Percentiles rank a stretch among this genome's conserved stretches.
Evolutionary conservation across 2,888 invertebrate species (phyloP).

Genomic region (Alentia gelatinosa): DNA sequence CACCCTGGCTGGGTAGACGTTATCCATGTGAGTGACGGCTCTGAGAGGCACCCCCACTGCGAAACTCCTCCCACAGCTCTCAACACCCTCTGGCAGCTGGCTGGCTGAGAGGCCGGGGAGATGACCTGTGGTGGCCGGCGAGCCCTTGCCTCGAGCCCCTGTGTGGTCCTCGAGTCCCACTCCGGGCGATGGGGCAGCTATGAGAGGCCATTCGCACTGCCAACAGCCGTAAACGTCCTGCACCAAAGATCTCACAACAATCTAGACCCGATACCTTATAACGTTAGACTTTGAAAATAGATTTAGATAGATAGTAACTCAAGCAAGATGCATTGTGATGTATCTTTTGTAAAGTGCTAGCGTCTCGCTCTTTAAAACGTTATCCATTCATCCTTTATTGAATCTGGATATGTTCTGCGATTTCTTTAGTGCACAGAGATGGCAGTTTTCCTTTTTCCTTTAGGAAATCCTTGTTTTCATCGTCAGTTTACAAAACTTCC

Average conservation of each 20-base stretch:
- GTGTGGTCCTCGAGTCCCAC: neutral
- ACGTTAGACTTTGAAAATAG: too few relatives aligned
- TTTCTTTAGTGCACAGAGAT: too few relatives aligned
- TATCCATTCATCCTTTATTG: too few relatives aligned
- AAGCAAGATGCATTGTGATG: too few relatives aligned
- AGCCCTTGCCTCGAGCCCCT: neutral
- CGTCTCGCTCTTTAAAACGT: too few relatives aligned
- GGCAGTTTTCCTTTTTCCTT: too few relatives aligned
- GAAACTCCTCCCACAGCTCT: neutral
- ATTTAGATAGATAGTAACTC: too few relatives aligned
- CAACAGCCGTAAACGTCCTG: neutral
- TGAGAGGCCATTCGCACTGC: neutral
- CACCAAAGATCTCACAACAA: neutral
- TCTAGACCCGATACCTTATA: too few relatives aligned
- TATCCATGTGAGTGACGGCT: neutral
- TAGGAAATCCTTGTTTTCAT: too few relatives aligned
- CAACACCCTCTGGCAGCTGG: neutral
- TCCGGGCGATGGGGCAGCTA: neutral
- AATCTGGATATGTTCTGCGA: too few relatives aligned
- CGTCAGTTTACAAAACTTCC: too few relatives aligned
- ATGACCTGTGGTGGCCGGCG: neutral
- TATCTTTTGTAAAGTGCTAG: too few relatives aligned
- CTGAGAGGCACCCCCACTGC: neutral
- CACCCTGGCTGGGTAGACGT: neutral
- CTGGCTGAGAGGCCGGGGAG: neutral